Evolutionary conservation across 2,888 invertebrate species (phyloP).

Genomic region (Dermolepida albohirtum): DNA sequence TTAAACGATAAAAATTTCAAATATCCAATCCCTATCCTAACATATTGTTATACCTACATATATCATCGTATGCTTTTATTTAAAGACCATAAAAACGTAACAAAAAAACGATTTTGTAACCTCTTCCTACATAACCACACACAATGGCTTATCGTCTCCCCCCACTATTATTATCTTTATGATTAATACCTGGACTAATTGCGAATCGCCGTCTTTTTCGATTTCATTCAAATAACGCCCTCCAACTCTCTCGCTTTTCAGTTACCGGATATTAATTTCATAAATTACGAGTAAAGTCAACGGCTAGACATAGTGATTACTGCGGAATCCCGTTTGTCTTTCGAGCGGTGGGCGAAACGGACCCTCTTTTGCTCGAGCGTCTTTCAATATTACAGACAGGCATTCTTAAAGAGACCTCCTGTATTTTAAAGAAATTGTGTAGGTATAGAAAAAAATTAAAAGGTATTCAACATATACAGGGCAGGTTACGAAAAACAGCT

Average conservation of each 20-base stretch:
- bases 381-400: too few species aligned
- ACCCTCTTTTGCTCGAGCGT: too few species aligned
- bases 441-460: too few species aligned
- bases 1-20: too few species aligned
- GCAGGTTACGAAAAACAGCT: too few species aligned
- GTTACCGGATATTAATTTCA: constrained; percentile 59
- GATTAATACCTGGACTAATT: constrained; percentile 58
- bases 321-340: constrained; percentile 29
- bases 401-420: too few species aligned
- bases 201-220: constrained; percentile 50
- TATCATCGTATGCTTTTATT: background rate
- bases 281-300: constrained; percentile 56
- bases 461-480: too few species aligned
- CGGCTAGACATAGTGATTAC: constrained; percentile 40
- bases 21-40: too few species aligned
- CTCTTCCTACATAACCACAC: background rate
- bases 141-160: background rate
- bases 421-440: too few species aligned
- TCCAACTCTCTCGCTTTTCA: constrained; percentile 47
- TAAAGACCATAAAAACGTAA: too few species aligned
- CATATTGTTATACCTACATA: too few species aligned
- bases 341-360: background rate
- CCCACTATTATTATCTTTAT: constrained; percentile 44
- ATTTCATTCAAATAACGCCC: constrained; percentile 40
- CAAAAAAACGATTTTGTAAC: too few species aligned